These are phyloP conservation scores for Netelia melanura DNA, from an alignment of 2,888 invertebrate genomes.

Conservation along the genomic window DNA sequence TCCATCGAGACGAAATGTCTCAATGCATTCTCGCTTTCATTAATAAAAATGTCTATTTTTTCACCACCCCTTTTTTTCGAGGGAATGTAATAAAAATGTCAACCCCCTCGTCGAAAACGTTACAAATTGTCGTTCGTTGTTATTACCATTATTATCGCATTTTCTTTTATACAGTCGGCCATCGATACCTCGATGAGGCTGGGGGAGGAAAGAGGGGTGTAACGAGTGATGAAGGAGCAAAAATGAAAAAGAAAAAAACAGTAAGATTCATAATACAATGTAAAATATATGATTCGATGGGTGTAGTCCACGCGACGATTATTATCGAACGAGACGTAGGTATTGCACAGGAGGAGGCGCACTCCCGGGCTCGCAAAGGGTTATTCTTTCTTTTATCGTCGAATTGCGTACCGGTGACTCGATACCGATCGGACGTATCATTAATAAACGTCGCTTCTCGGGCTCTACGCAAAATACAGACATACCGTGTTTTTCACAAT, in stretches of 20 bases:
- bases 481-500: constrained; percentile 39
- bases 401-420: constrained; percentile 22
- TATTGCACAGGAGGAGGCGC: constrained; percentile 33
- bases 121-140: constrained; percentile 1
- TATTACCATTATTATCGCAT: constrained; percentile 9
- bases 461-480: constrained; percentile 44
- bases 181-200: constrained; percentile 27
- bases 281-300: constrained; percentile 38
- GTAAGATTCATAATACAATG: constrained; percentile 24
- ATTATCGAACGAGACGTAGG: constrained; percentile 25
- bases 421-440: constrained; percentile 54
- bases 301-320: constrained; percentile 43
- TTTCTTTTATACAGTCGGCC: not conserved
- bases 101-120: constrained; percentile 23
- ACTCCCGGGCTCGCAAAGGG: constrained; percentile 39
- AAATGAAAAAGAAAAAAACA: not conserved
- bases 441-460: constrained; percentile 41
- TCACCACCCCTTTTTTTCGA: not conserved
- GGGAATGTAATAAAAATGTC: constrained; percentile 22
- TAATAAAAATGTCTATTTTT: constrained; percentile 29
- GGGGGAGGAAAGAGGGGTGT: constrained; percentile 28
- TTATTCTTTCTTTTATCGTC: constrained; percentile 27
- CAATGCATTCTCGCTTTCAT: constrained; percentile 3
- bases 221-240: constrained; percentile 22
- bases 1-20: not conserved